These are phyloP conservation scores for Xestia c-nigrum DNA, from an alignment of 2,888 invertebrate genomes.

Conservation along the genomic window DNA sequence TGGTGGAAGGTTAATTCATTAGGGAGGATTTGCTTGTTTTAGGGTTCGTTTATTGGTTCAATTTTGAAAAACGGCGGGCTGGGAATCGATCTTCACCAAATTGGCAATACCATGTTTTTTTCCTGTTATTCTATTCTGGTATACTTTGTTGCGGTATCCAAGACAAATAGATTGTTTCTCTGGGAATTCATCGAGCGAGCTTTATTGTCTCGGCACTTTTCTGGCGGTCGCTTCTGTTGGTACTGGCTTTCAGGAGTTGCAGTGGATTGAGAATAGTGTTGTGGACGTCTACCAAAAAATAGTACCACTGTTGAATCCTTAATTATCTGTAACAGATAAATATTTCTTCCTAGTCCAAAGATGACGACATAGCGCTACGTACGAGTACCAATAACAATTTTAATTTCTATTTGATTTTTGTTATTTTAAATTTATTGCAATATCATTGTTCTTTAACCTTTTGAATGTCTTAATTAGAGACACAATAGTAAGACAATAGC, in stretches of 20 bases:
- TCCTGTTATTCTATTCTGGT: not conserved
- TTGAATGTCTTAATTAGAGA: too few species aligned
- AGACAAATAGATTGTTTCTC: not conserved
- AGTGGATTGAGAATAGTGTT: not conserved
- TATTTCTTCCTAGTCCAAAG: too few species aligned
- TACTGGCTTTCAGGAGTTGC: not conserved
- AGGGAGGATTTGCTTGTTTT: not conserved
- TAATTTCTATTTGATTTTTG: too few species aligned
- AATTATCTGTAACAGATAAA: too few species aligned
- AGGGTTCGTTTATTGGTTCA: not conserved
- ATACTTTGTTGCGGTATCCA: not conserved
- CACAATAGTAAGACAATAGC: too few species aligned
- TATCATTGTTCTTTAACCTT: too few species aligned
- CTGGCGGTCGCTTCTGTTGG: not conserved
- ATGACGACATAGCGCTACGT: not conserved
- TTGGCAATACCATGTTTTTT: not conserved
- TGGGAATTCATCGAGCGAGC: not conserved
- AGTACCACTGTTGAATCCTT: too few species aligned
- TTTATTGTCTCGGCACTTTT: not conserved
- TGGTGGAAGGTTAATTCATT: constrained; percentile 45
- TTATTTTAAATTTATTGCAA: too few species aligned
- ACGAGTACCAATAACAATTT: not conserved
- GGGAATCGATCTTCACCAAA: not conserved
- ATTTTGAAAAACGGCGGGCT: constrained; percentile 9
- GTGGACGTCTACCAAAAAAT: not conserved